Evolutionary conservation across 2,888 invertebrate species (phyloP).

Genomic region (Aspidapion aeneum): DNA sequence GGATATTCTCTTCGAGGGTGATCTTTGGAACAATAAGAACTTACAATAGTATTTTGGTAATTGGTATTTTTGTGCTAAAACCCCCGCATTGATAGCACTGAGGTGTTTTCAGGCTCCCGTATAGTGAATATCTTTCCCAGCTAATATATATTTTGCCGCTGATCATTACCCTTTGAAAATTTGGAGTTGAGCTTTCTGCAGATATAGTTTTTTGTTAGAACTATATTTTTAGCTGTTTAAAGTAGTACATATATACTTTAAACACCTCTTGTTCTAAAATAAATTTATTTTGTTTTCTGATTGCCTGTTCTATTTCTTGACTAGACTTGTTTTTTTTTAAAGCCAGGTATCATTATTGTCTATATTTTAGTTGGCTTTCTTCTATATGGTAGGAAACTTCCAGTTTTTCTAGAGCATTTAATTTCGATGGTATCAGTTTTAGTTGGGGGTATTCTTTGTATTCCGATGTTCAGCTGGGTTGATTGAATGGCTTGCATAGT

Average conservation of each 20-base stretch:
- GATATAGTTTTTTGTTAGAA: background rate
- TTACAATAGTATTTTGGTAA: background rate
- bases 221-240: background rate
- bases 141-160: background rate
- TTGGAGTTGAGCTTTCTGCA: background rate
- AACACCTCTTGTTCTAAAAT: background rate
- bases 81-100: background rate
- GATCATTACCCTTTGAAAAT: background rate
- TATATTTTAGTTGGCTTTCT: slow-evolving; percentile 4
- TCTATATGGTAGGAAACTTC: slow-evolving; percentile 3
- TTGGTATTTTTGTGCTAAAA: no score
- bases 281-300: slow-evolving; percentile 4
- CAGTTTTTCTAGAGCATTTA: slow-evolving; percentile 7
- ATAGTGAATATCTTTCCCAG: background rate
- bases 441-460: background rate
- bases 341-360: no score
- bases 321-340: background rate
- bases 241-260: background rate
- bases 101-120: background rate
- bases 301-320: slow-evolving; percentile 10
- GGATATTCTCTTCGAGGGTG: background rate
- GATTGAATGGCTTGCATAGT: slow-evolving; percentile 1
- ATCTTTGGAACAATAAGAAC: background rate
- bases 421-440: slow-evolving; percentile 8
- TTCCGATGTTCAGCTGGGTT: slow-evolving; percentile 9